A percentile compares a stretch with the other conserved stretches of the same genome.
phyloP scores from a whole-genome alignment of 2,113 vertebrate genomes.

The Zosterops pallidus region DNA sequence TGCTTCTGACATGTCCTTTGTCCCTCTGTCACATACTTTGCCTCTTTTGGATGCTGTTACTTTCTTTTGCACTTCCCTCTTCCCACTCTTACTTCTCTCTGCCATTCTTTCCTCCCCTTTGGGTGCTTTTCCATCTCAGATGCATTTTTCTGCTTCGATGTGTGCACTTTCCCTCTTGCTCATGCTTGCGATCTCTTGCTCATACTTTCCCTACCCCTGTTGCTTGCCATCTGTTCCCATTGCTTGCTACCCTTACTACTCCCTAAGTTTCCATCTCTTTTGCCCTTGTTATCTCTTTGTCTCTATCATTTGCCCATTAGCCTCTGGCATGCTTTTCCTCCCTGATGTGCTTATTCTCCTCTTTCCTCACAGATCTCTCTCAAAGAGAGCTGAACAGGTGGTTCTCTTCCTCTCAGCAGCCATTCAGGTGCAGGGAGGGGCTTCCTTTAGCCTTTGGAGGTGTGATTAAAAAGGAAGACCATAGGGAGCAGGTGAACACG shows the following conservation, averaged over 20 bases:
- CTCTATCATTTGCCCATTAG: background rate
- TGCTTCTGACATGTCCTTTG: background rate
- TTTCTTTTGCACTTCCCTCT: background rate
- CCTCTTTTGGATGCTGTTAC: background rate
- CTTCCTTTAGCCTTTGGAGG: background rate
- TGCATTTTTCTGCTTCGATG: background rate
- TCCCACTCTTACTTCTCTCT: background rate
- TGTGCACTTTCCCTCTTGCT: background rate
- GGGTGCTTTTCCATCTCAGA: background rate
- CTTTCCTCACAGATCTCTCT: background rate
- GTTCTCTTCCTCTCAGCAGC: background rate
- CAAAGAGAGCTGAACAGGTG: background rate
- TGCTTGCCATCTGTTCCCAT: background rate
- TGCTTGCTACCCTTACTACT: background rate
- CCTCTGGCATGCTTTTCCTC: background rate
- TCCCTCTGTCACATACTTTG: background rate
- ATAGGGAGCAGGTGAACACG: background rate
- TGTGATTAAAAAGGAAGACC: background rate
- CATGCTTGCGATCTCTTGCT: background rate
- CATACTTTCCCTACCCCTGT: background rate
- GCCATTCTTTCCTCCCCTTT: background rate
- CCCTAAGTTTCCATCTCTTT: background rate
- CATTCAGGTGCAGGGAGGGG: accelerated
- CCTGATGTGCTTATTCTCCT: background rate
- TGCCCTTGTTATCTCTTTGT: background rate